Evolutionary conservation across 2,113 vertebrate genomes (phyloP).

Genomic region (Montifringilla adamsi): DNA sequence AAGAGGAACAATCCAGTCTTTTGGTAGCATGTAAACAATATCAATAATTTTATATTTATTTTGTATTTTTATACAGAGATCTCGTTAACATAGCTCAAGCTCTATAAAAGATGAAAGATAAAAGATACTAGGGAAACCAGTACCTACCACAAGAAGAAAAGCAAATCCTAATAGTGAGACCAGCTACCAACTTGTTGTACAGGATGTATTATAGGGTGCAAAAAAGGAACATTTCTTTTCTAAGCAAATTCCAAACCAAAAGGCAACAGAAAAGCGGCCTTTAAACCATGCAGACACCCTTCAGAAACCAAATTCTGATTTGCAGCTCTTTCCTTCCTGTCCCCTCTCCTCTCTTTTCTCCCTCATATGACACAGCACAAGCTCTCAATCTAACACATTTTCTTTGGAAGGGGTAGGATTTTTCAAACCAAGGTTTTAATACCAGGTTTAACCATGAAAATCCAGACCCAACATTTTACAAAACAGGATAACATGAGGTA

Average conservation of each 20-base stretch:
- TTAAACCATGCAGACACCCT: neutral
- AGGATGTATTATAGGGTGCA: neutral
- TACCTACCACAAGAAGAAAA: neutral
- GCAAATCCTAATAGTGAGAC: neutral
- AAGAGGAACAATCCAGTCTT: neutral
- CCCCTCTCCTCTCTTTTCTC: neutral
- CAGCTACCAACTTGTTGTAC: neutral
- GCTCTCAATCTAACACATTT: neutral
- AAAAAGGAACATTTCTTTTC: neutral
- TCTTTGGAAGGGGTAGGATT: neutral
- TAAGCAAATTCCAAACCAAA: neutral
- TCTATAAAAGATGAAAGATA: neutral
- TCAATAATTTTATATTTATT: neutral
- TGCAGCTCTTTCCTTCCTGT: neutral
- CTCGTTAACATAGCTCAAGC: neutral
- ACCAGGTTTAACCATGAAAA: neutral
- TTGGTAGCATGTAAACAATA: neutral
- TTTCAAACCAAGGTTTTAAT: neutral
- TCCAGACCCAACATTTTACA: neutral
- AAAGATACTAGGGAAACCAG: neutral
- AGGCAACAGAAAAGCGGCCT: neutral
- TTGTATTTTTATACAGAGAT: neutral
- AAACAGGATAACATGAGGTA: neutral
- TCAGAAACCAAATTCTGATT: neutral
- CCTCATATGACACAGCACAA: neutral